phyloP scores from a whole-genome alignment of 2,888 invertebrate species.

The Idaea biselata region DNA sequence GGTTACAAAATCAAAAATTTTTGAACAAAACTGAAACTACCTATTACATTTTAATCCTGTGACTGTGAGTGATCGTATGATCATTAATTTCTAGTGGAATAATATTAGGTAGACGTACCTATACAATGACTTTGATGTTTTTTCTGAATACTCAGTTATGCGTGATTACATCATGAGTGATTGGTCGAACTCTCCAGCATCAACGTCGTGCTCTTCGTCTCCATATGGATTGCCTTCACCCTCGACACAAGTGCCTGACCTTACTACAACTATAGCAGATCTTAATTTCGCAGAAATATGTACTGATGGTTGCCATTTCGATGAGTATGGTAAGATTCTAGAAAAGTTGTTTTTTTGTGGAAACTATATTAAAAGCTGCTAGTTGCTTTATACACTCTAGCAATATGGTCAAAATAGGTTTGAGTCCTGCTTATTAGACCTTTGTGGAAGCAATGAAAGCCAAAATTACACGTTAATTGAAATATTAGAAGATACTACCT shows the following conservation, averaged over 20 bases:
- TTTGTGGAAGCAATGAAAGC: too few species aligned
- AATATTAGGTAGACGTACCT: too few species aligned
- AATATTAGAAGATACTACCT: too few species aligned
- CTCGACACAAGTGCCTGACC: not conserved
- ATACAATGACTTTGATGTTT: not conserved
- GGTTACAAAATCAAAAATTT: not conserved
- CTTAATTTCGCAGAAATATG: not conserved
- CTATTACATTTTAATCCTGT: too few species aligned
- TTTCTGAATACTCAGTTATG: not conserved
- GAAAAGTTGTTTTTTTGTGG: not conserved
- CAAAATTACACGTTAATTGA: too few species aligned
- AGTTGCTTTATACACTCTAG: too few species aligned
- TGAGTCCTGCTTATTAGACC: too few species aligned
- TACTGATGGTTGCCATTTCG: not conserved
- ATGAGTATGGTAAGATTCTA: not conserved
- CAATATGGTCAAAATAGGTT: too few species aligned
- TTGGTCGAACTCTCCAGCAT: not conserved
- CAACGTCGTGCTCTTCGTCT: not conserved
- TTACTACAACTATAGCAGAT: not conserved
- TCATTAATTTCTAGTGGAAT: not conserved
- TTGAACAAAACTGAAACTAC: too few species aligned
- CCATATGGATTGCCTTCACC: not conserved
- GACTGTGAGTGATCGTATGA: not conserved
- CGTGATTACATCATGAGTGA: not conserved
- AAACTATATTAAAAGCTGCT: not conserved